phyloP scores from a whole-genome alignment of 2,888 invertebrate species.

The Eupithecia centaureata region DNA sequence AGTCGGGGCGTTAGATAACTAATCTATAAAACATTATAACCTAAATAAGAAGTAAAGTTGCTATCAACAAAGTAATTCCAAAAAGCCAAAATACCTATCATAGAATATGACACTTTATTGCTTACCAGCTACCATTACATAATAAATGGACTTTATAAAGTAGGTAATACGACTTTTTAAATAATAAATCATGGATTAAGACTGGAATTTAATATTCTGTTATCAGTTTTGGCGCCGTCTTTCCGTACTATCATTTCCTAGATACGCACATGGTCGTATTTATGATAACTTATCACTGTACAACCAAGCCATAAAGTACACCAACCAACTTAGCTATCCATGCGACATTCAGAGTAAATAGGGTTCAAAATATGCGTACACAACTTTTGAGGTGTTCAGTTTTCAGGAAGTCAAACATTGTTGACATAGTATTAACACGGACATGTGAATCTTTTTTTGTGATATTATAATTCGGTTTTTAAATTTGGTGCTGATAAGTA shows the following conservation, averaged over 20 bases:
- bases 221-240: slow-evolving; percentile 55
- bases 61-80: neutral
- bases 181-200: slow-evolving; percentile 14
- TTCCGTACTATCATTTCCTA: slow-evolving; percentile 59
- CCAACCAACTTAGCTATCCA: neutral
- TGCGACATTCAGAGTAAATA: slow-evolving; percentile 8
- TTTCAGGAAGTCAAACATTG: slow-evolving; percentile 35
- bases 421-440: slow-evolving; percentile 32
- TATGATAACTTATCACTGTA: slow-evolving; percentile 46
- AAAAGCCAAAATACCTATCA: neutral
- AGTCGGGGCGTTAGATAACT: neutral
- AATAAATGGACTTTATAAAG: neutral
- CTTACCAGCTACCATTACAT: neutral
- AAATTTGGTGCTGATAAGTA: slow-evolving; percentile 17
- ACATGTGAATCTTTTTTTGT: slow-evolving; percentile 31
- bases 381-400: slow-evolving; percentile 2
- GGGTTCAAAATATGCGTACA: slow-evolving; percentile 16
- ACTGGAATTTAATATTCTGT: slow-evolving; percentile 22
- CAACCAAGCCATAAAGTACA: slow-evolving; percentile 21
- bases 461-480: slow-evolving; percentile 17
- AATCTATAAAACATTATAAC: neutral
- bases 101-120: neutral
- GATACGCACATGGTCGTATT: slow-evolving; percentile 49
- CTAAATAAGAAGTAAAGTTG: neutral
- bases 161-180: neutral